A percentile compares a stretch with the other conserved stretches of the same genome.
Conservation (phyloP, 1,140 invertebrate genomes). For the Ooceraea biroi region DNA sequence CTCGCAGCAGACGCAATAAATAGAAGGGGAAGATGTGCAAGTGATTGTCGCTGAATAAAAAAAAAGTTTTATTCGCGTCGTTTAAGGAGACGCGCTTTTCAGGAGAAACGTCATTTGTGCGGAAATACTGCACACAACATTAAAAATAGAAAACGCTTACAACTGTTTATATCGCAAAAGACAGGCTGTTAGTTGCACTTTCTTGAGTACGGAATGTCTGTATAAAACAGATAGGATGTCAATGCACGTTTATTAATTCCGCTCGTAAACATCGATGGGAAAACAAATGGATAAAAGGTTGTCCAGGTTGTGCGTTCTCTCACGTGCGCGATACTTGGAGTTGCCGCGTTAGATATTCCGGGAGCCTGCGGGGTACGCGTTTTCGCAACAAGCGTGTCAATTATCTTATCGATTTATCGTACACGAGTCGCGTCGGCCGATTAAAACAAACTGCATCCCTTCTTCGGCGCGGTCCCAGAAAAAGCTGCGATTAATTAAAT, state of each 20-base stretch:
- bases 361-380: constrained; percentile 20
- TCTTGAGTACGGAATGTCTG: constrained; percentile 34
- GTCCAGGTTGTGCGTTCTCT: background rate
- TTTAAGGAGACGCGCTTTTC: constrained; percentile 26
- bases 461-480: background rate
- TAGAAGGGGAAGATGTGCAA: background rate
- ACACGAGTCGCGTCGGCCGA: constrained; percentile 22
- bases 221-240: constrained; percentile 44
- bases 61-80: constrained; percentile 30
- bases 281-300: constrained; percentile 48
- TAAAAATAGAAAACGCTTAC: constrained; percentile 55
- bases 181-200: constrained; percentile 30
- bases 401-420: constrained; percentile 71
- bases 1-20: background rate
- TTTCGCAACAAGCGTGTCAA: constrained; percentile 72
- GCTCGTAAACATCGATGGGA: constrained; percentile 44
- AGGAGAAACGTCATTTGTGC: constrained; percentile 28
- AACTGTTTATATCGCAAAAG: constrained; percentile 34
- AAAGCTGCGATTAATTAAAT: constrained; percentile 28
- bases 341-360: constrained; percentile 43
- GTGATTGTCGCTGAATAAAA: constrained; percentile 19
- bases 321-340: constrained; percentile 17
- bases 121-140: constrained; percentile 35
- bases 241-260: constrained; percentile 57
- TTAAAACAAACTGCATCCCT: background rate